Conservation (phyloP, 2,797 vertebrate species). For the Oceanodroma leucorhoa region DNA sequence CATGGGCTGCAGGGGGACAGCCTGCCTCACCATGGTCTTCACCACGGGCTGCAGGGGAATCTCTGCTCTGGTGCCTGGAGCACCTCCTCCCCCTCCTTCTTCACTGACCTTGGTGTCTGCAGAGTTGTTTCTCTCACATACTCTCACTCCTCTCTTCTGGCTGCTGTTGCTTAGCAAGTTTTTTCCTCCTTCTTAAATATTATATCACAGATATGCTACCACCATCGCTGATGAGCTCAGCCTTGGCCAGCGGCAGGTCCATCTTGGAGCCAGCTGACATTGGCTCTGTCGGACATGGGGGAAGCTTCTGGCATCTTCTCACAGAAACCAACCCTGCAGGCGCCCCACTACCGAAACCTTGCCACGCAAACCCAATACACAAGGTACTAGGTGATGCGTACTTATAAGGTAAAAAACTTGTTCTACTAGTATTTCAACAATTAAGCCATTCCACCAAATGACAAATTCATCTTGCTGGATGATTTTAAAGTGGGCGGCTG, state of each 20-base stretch:
- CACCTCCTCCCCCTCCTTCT: neutral
- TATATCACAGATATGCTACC: neutral
- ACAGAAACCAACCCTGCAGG: neutral
- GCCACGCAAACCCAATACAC: neutral
- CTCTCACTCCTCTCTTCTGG: neutral
- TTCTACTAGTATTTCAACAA: neutral
- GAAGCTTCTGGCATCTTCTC: neutral
- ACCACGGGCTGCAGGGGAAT: neutral
- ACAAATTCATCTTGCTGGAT: neutral
- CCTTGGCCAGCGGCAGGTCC: fast-evolving
- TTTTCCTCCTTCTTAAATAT: neutral
- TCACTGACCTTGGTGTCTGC: neutral
- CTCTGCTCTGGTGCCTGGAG: fast-evolving
- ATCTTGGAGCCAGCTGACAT: fast-evolving
- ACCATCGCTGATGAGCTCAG: fast-evolving
- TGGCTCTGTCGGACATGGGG: neutral
- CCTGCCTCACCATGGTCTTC: neutral
- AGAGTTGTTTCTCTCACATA: neutral
- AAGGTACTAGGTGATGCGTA: neutral
- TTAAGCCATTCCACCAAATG: neutral
- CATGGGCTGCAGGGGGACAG: neutral
- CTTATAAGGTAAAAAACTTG: neutral
- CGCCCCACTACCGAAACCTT: neutral
- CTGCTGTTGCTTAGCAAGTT: neutral
- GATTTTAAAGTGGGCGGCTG: neutral